These are phyloP conservation scores for Himalopsyche japonica DNA, from an alignment of 2,888 invertebrate species.

Conservation along the genomic window DNA sequence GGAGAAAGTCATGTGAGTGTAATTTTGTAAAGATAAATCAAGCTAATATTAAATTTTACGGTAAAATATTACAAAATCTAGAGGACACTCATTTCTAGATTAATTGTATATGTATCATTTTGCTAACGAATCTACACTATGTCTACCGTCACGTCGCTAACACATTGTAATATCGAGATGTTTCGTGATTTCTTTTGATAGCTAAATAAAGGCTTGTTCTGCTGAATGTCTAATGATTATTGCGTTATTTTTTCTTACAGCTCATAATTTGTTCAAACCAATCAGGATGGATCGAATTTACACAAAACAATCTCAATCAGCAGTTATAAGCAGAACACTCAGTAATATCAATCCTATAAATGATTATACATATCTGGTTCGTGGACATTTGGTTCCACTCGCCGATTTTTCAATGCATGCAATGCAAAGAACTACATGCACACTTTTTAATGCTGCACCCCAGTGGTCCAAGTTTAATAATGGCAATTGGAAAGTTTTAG, in stretches of 20 bases:
- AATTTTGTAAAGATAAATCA: no score
- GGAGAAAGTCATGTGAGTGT: no score
- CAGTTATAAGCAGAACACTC: background rate
- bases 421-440: background rate
- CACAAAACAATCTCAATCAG: background rate
- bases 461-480: background rate
- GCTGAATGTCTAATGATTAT: no score
- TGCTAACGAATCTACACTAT: no score
- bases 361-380: background rate
- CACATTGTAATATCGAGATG: no score
- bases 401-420: background rate
- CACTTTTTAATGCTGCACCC: background rate
- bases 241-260: background rate
- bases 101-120: no score
- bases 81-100: no score
- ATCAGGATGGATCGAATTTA: background rate
- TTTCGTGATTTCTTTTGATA: no score
- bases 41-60: no score
- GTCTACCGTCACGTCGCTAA: no score
- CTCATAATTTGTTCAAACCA: background rate
- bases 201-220: no score
- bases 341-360: background rate
- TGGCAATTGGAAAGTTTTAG: background rate
- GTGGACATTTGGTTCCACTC: background rate
- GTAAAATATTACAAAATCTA: no score